These are phyloP conservation scores for Gyrodactylus bullatarudis DNA, from an alignment of 1,140 invertebrate species.

Conservation along the genomic window DNA sequence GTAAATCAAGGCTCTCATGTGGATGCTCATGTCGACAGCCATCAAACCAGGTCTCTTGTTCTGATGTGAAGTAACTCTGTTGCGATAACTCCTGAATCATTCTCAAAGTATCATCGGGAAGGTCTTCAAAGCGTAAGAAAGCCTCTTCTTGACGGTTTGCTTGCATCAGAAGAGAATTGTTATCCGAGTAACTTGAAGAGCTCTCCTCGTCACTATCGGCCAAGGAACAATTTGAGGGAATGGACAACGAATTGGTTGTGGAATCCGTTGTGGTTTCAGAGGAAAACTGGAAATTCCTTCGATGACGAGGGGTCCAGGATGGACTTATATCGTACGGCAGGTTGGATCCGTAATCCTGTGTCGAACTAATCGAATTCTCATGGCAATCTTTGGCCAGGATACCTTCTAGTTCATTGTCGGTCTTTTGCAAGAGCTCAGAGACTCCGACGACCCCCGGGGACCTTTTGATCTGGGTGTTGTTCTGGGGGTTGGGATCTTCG, in stretches of 20 bases:
- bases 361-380: not conserved
- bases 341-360: not conserved
- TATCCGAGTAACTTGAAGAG: not conserved
- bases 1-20: not conserved
- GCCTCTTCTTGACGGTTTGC: no score
- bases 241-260: not conserved
- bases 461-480: not conserved
- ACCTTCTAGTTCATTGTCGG: not conserved
- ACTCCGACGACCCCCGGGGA: not conserved
- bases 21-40: not conserved
- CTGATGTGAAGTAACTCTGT: no score
- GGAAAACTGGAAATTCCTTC: not conserved
- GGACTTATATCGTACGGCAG: not conserved
- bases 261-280: not conserved
- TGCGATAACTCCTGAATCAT: not conserved
- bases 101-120: not conserved
- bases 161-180: no score
- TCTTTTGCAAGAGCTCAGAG: not conserved
- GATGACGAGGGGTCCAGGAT: not conserved
- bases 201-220: not conserved
- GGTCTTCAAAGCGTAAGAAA: not conserved
- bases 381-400: not conserved
- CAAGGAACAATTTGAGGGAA: not conserved
- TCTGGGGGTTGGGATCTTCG: not conserved
- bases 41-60: not conserved